Base-by-base conservation (phyloP, 2,113 vertebrate species). In the Syngnathus scovelli region DNA sequence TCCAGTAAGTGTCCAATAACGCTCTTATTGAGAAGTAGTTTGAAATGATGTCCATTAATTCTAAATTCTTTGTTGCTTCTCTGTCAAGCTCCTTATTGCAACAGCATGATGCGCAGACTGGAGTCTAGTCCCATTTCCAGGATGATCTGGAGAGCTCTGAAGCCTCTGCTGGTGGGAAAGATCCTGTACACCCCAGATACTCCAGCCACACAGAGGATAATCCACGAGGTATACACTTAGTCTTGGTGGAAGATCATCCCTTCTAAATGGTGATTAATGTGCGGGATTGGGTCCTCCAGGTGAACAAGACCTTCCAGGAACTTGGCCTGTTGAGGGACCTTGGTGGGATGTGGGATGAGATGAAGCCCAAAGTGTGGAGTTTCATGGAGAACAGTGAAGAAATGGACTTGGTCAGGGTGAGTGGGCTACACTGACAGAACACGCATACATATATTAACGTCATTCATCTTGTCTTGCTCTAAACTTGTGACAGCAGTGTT, bases 261-360 rank as follows among this genome's bases (percentile, higher is more conserved):
- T 5, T 60, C 11, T 41, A 18, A 72, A 41, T 62, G n/a, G 69
- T 8, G 0, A 49, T 59, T 62, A 7, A 55, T 63, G 4, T 33
- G 0, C 65, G 0, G 68, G 10, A 78, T 15, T 74, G 4, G 4
- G 12, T 71, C 19, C 59, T 70, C 73, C 87, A 99, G 97, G 96
- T 98, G 69, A 99, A 99, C 81, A 98, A 93, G 89, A 99, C 97
- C 3, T 99, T 99, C 87, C 95, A 98, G 89, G 94, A 99, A 63
- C 71, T 99, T 36, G 92, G 93, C 16, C 91, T 99, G 23, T 92
- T 99, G 67, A 91, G 93, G 73, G 96, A 99, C 74, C 87, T 98
- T 0, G 94, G 95, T 62, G 95, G 92, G 23, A 95, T 98, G 94
- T 99, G 97, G 97, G 92, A 94, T 44, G 96, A 98, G 69, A 86